Base-by-base conservation (phyloP, 2,888 invertebrate genomes). In the Bruchidius siliquastri region DNA sequence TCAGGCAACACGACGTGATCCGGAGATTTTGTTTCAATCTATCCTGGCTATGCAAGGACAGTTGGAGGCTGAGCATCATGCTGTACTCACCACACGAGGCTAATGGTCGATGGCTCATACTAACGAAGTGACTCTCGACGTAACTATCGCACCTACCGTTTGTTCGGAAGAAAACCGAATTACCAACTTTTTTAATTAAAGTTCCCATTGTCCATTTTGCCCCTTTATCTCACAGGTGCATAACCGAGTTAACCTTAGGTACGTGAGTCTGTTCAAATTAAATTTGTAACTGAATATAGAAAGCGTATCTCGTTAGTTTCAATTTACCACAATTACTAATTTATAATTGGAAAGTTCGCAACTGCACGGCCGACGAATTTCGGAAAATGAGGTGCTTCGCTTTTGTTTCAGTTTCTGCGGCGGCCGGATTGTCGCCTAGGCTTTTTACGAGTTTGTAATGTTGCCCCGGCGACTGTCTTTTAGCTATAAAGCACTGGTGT, bases 311-410 rank as follows among this genome's bases (percentile, higher is more conserved):
- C 71, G 67, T 71, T 74, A 74, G 71, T 74, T 72, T 68, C 67
- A 21, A 67, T 69, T 49, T 49, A 22, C 69, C 72, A 72, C 71
- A 74, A 71, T 72, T 71, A 73, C 74, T 74, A 74, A 74, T 74
- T 71, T 71, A 70, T 69, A 74, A 69, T 71, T 71, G 71, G 49
- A 49, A 49, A 49, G 49, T 49, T 49, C 13, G 49, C 49, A 13
- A 1, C 18, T 49, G 18, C 49, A 49, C 49, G 49, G 49, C 13
- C 6, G 49, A 1, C 18, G 49, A 3, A 49, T 13, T 49, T 18
- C 49, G 13, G 49, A 49, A 49, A 49, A 49, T 49, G 49, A 49
- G 49, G 49, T 49, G 18, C 49, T 18, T 49, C 49, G 26, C 26
- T 18, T 49, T 49, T 49, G 49, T 49, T 49, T 49, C 6, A 3